A percentile compares a stretch with the other conserved stretches of the same genome.
phyloP scores from a whole-genome alignment of 2,888 invertebrate genomes.

The Embidobia sp. region DNA sequence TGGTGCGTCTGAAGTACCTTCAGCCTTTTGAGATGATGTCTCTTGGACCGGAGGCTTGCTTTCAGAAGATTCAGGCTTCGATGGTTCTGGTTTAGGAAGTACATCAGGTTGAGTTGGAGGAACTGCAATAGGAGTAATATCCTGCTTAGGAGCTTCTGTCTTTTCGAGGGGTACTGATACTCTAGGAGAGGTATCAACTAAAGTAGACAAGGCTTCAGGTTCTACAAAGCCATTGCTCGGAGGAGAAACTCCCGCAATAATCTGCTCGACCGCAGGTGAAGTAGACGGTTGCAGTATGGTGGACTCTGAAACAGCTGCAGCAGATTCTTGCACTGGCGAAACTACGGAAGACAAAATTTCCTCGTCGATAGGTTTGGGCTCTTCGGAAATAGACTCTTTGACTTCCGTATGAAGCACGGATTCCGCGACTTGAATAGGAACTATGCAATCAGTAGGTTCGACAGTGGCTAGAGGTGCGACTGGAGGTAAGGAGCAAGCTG shows the following conservation, averaged over 20 bases:
- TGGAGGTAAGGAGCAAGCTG: neutral
- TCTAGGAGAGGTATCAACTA: no score
- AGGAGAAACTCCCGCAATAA: neutral
- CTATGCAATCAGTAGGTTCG: slow-evolving; percentile 69
- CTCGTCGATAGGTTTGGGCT: slow-evolving; percentile 70
- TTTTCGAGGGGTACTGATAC: no score
- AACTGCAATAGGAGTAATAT: neutral
- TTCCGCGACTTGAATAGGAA: slow-evolving; percentile 79
- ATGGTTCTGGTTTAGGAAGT: neutral
- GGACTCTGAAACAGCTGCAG: slow-evolving; percentile 68
- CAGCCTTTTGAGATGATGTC: neutral
- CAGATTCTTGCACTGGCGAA: slow-evolving; percentile 72
- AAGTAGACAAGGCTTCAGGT: neutral
- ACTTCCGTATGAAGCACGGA: slow-evolving; percentile 77
- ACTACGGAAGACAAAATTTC: slow-evolving; percentile 75
- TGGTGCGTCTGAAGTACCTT: no score
- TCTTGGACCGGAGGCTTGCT: no score
- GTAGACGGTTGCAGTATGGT: slow-evolving; percentile 42
- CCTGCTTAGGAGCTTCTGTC: neutral
- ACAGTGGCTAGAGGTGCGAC: neutral
- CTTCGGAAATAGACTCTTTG: slow-evolving; percentile 75
- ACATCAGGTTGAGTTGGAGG: neutral
- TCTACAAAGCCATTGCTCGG: slow-evolving; percentile 58
- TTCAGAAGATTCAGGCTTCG: neutral
- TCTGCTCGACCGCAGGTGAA: slow-evolving; percentile 1